phyloP scores from a whole-genome alignment of 2,113 vertebrate genomes.

The Lichenostomus cassidix region DNA sequence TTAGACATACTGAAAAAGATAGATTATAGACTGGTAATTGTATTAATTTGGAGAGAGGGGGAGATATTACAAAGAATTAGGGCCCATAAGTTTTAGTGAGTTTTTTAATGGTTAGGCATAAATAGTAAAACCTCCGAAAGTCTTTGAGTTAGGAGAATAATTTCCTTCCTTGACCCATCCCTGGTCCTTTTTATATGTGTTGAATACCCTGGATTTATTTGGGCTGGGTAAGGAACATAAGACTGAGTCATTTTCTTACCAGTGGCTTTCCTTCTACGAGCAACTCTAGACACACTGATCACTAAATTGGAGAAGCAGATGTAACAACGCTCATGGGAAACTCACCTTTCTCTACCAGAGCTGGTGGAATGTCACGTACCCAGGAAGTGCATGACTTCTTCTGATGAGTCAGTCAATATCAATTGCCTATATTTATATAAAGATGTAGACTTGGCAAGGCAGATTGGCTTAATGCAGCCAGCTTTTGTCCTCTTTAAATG shows the following conservation, averaged over 20 bases:
- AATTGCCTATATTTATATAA: neutral
- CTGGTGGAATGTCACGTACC: neutral
- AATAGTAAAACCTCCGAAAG: neutral
- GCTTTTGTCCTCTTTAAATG: neutral
- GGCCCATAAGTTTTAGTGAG: neutral
- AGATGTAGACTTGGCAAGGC: neutral
- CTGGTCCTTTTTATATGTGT: neutral
- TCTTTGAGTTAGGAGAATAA: neutral
- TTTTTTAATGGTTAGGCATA: neutral
- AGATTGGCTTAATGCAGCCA: neutral
- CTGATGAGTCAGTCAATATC: neutral
- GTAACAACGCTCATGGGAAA: fast-evolving
- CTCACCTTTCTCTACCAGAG: neutral
- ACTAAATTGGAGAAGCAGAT: neutral
- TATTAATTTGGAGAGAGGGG: neutral
- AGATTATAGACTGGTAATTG: neutral
- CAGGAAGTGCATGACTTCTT: neutral
- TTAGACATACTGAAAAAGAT: neutral
- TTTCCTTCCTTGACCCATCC: neutral
- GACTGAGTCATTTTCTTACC: neutral
- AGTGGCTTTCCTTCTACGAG: neutral
- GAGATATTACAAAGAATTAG: neutral
- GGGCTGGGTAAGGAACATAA: neutral
- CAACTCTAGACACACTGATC: neutral
- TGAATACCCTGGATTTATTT: neutral